Conservation (phyloP, 2,113 vertebrate genomes). For the Elephantulus edwardii region DNA sequence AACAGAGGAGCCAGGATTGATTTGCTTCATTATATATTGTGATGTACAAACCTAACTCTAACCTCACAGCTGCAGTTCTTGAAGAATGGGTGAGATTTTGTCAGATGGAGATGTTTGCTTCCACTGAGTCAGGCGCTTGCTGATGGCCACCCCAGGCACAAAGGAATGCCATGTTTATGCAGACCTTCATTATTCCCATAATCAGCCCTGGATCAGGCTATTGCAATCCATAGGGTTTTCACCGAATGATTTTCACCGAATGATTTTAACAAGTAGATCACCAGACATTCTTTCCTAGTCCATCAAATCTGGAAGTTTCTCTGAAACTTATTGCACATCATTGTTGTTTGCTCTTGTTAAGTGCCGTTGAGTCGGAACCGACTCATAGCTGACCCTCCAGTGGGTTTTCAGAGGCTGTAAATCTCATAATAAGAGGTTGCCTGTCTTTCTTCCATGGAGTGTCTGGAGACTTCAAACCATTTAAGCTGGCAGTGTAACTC, state of each 20-base stretch:
- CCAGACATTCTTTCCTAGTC: not conserved
- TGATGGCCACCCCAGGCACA: not conserved
- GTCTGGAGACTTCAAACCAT: too few species aligned
- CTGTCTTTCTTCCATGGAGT: too few species aligned
- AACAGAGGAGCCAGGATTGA: fast-evolving
- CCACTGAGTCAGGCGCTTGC: not conserved
- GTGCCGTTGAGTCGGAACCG: too few species aligned
- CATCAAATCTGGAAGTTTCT: not conserved
- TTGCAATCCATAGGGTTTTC: not conserved
- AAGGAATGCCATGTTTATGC: not conserved
- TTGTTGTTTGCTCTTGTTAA: too few species aligned
- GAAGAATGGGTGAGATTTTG: not conserved
- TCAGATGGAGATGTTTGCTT: not conserved
- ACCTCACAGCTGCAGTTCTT: not conserved
- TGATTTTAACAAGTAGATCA: not conserved
- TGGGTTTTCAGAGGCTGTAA: too few species aligned
- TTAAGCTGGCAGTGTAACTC: too few species aligned
- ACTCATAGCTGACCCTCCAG: too few species aligned
- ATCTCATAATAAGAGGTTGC: too few species aligned
- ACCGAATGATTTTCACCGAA: not conserved
- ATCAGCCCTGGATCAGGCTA: not conserved
- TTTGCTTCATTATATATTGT: not conserved
- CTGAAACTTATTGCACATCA: not conserved
- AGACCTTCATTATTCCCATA: not conserved
- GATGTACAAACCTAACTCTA: not conserved